These are phyloP conservation scores for Subacronicta megacephala DNA, from an alignment of 2,888 invertebrate genomes.

Conservation along the genomic window DNA sequence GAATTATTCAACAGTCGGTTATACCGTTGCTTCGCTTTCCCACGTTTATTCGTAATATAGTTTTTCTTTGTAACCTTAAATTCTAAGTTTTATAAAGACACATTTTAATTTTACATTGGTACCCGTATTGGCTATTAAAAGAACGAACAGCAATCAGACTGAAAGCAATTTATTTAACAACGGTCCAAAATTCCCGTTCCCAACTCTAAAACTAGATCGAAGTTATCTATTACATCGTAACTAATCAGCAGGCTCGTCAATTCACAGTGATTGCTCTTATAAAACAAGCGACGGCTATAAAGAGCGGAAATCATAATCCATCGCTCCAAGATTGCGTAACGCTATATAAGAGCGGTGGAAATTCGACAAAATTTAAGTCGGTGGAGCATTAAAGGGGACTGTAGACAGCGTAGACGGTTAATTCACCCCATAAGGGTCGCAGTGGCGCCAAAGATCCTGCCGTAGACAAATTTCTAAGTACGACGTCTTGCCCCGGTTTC, in stretches of 20 bases:
- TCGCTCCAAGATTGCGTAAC: constrained; percentile 80
- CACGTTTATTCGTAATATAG: constrained; percentile 47
- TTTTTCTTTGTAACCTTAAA: not conserved
- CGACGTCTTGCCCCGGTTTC: constrained; percentile 71
- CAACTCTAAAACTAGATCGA: constrained; percentile 32
- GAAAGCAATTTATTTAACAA: constrained; percentile 42
- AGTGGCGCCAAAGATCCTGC: constrained; percentile 86
- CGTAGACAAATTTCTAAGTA: constrained; percentile 87
- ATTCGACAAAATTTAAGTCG: constrained; percentile 89
- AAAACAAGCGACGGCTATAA: constrained; percentile 75
- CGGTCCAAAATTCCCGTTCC: constrained; percentile 19
- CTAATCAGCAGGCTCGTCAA: constrained; percentile 57
- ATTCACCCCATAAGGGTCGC: constrained; percentile 88
- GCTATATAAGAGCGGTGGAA: constrained; percentile 83
- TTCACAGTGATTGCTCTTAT: constrained; percentile 56
- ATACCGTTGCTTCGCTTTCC: constrained; percentile 61
- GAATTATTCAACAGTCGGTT: constrained; percentile 79
- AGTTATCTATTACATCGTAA: constrained; percentile 43
- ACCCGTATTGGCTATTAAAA: no score
- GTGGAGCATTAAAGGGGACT: constrained; percentile 87
- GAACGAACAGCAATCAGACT: constrained; percentile 24
- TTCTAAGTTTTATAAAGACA: no score
- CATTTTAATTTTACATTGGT: no score
- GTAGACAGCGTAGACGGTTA: constrained; percentile 83
- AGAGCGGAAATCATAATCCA: constrained; percentile 84